A percentile compares a stretch with the other conserved stretches of the same genome.
Evolutionary conservation across 2,888 invertebrate species (phyloP).

Genomic region (Lymantria monacha): DNA sequence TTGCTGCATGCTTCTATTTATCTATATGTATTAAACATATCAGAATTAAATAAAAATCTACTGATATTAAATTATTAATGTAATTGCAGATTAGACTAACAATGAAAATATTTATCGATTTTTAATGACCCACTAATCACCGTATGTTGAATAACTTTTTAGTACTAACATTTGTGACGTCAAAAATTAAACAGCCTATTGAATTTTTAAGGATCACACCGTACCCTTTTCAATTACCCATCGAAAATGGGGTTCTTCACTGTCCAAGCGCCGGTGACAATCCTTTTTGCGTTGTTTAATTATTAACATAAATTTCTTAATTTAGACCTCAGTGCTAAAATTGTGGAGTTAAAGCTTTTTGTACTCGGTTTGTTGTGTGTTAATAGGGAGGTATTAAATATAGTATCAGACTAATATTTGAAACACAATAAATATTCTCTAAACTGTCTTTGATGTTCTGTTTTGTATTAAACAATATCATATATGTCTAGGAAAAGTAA

Average conservation of each 20-base stretch:
- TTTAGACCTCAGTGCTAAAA: slow-evolving; percentile 69
- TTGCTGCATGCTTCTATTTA: no score
- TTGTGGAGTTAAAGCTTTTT: slow-evolving; percentile 39
- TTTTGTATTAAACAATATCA: no score
- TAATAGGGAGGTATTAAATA: no score
- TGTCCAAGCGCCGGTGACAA: slow-evolving; percentile 77
- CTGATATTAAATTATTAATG: no score
- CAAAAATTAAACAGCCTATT: slow-evolving; percentile 62
- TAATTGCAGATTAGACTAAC: no score
- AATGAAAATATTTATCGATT: no score
- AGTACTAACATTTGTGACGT: slow-evolving; percentile 41
- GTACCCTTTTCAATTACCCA: slow-evolving; percentile 80
- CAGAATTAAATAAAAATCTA: no score
- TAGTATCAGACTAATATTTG: no score
- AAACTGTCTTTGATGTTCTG: no score
- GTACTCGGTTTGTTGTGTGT: slow-evolving; percentile 26
- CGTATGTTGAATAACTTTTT: slow-evolving; percentile 7
- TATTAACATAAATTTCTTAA: slow-evolving; percentile 78
- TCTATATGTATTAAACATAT: no score
- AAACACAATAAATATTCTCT: no score
- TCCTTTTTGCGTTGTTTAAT: slow-evolving; percentile 78
- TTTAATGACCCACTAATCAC: neutral
- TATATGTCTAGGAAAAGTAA: no score
- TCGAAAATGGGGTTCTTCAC: slow-evolving; percentile 72
- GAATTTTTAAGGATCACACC: slow-evolving; percentile 71